Evolutionary conservation across 30 jellyfish, hydroid and myxozoan genomes (phyloP), one percentile per base, ranked within the genome.

Genomic region (Haliclystus octoradiatus): DNA sequence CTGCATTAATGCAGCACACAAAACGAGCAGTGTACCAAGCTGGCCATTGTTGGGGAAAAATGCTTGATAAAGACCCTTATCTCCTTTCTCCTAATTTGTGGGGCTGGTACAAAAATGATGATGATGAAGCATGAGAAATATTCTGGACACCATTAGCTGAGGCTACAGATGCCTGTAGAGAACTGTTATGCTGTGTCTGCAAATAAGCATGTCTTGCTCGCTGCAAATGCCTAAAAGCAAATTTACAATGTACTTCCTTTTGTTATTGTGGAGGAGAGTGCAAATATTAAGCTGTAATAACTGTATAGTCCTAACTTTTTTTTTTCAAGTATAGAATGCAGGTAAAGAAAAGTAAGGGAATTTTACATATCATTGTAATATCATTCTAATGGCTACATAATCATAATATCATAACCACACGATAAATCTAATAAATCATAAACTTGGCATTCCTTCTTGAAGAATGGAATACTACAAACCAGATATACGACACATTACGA

Each of bases 121-220:
- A 29, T 28, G 26, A 19, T 61, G 62, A 32, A 25, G n/a, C n/a
- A n/a, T n/a, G 9, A 19, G 57, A 40, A 40, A 19, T 68, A 1
- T 22, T 7, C 9, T 60, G 81, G 84, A 74, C 78, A 19, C n/a
- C 81, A 26, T 26, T 0, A 31, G 79, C 81, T 13, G 78, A 74
- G 35, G 73, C 86, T 26, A 30, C 72, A 34, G 31, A 35, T 40
- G 66, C 28, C 26, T 75, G 80, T 51, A 19, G 28, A n/a, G 72
- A 75, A 52, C 86, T 75, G 22, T 46, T 75, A 1, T 33, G 64
- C 47, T 76, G 88, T 34, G 76, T 73, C 26, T 75, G 88, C 73
- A 75, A 32, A 34, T 26, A 2, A 9, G 25, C 1, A 34, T 75
- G 88, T 28, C 19, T 72, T 23, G 26, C 49, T 0, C 27, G 81